Base-by-base conservation (phyloP, 1,140 invertebrate genomes). In the Drosophila nannoptera region DNA sequence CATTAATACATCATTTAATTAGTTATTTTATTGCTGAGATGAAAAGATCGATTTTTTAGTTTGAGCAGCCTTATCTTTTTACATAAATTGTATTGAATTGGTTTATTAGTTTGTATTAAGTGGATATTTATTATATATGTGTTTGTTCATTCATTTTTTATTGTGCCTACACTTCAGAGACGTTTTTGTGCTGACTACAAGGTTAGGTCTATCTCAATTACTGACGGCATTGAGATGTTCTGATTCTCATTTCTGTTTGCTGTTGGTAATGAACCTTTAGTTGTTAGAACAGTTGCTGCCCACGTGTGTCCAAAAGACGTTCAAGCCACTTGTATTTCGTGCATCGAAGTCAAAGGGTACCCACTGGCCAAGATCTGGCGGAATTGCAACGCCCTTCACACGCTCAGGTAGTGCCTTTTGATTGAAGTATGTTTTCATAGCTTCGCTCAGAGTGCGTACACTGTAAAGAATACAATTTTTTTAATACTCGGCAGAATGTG, bases 121-220 rank as follows among this genome's bases (percentile, higher is more conserved):
- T 3, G 3, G 22, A 3, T 22, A 3, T 22, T 22, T 22, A 22
- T 22, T 42, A 42, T 42, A 14, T 7, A 43, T 38, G 7, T 9
- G 2, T 3, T 14, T 4, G 16, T 40, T 14, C 9, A 61, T 50
- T 61, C 3, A 45, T 43, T 9, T n/a, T 52, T 29, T 7, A 22
- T 38, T 43, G 12, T 40, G 50, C 1, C 16, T 31, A 6, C 7
- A n/a, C 22, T 65, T 36, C 14, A 14, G 12, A 46, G 55, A 62
- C 42, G 66, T 2, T 45, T 29, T 0, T 65, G 46, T 1, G 53
- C 45, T 7, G 43, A 36, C 12, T 75, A 61, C 45, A 75, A 78
- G 67, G 76, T 86, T 16, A 83, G 66, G 69, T 83, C 80, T 29
- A 78, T 75, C 52, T 78, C 65, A 46, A 78, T 80, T 50, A 80